Evolutionary conservation across 2,888 invertebrate species (phyloP).

Genomic region (Sinhomidia bicolor): DNA sequence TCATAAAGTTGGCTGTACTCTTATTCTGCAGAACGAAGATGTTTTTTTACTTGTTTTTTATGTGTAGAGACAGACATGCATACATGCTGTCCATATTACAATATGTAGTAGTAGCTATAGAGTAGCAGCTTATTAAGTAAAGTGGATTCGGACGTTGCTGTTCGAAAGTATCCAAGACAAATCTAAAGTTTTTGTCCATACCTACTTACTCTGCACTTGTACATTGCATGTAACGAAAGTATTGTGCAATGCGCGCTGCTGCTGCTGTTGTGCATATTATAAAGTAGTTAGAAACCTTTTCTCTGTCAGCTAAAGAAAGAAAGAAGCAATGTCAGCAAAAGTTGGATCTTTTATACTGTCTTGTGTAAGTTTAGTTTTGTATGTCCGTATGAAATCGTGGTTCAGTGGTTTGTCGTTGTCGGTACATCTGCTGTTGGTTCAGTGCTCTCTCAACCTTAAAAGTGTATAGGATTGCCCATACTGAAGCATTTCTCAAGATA

Average conservation of each 20-base stretch:
- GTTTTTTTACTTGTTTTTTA: not conserved
- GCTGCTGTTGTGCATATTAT: not conserved
- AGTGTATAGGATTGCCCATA: not conserved
- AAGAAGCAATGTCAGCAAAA: constrained; percentile 9
- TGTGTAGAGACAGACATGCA: not conserved
- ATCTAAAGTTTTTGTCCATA: not conserved
- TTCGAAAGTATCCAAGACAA: not conserved
- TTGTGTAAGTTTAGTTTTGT: not conserved
- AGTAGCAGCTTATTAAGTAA: not conserved
- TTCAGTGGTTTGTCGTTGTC: constrained; percentile 26
- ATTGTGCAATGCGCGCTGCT: too few relatives aligned
- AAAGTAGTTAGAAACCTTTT: not conserved
- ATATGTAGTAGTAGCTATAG: not conserved
- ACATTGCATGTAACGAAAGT: too few relatives aligned
- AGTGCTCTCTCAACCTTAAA: constrained; percentile 67
- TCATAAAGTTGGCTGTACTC: not conserved
- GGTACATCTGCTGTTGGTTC: constrained; percentile 64
- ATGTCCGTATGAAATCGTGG: not conserved
- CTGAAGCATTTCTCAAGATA: not conserved
- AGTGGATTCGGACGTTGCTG: constrained; percentile 39
- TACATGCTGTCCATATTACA: too few relatives aligned
- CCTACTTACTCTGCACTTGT: not conserved
- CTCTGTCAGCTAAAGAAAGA: not conserved
- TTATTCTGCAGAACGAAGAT: constrained; percentile 10
- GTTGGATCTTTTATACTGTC: not conserved